These are phyloP conservation scores for Apodemia duryi DNA, from an alignment of 2,888 invertebrate genomes.

Conservation along the genomic window DNA sequence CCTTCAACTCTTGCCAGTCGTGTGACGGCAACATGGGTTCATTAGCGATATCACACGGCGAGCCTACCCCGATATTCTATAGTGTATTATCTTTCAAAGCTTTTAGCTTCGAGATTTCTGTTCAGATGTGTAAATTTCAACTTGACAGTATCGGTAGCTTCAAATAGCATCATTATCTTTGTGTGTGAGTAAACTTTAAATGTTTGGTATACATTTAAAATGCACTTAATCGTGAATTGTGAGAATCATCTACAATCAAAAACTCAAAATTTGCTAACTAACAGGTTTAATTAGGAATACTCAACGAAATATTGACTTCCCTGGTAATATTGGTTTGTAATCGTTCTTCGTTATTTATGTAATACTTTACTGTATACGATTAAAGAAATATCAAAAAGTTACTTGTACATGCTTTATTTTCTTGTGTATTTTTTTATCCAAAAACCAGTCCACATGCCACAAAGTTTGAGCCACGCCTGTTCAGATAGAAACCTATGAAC, in stretches of 20 bases:
- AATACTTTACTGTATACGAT: too few species aligned
- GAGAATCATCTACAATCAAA: not conserved
- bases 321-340: too few species aligned
- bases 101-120: constrained; percentile 64
- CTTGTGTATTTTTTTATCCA: too few species aligned
- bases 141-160: constrained; percentile 38
- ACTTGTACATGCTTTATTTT: too few species aligned
- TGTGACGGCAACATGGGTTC: constrained; percentile 72
- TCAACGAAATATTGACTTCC: too few species aligned
- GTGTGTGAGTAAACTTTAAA: constrained; percentile 11
- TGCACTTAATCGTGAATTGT: not conserved
- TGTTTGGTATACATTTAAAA: not conserved
- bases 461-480: too few species aligned
- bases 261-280: not conserved
- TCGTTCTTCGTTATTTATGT: too few species aligned
- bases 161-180: constrained; percentile 43
- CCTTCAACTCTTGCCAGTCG: constrained; percentile 62
- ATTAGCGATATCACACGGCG: constrained; percentile 67
- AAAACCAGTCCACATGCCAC: too few species aligned
- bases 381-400: too few species aligned
- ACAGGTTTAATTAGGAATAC: not conserved
- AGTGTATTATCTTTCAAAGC: constrained; percentile 63
- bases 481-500: too few species aligned
- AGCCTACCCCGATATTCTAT: constrained; percentile 43
- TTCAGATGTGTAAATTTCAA: constrained; percentile 37